Evolutionary conservation across 1,140 invertebrate genomes (phyloP), one percentile per base, ranked within the genome.

Genomic region (Macrobrachium rosenbergii): DNA sequence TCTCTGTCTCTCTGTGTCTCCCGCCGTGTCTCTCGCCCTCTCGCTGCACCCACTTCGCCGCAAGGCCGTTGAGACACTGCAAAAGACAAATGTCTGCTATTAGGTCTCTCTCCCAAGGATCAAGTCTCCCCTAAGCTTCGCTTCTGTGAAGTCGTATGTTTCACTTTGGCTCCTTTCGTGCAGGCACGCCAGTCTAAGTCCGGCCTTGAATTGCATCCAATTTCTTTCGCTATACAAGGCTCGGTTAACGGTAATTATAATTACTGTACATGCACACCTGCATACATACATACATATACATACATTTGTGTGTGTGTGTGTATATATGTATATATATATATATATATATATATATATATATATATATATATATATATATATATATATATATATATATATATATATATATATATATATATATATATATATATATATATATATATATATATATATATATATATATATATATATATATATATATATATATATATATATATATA

Each of bases 341-440:
- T 69, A 17, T n/a, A 69, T n/a, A 69, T n/a, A 69, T n/a, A 69
- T n/a, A 69, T n/a, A 69, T 69, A 69, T n/a, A 69, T n/a, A 69
- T n/a, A 69, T n/a, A 69, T n/a, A 69, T n/a, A 69, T 69, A 69
- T n/a, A 69, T n/a, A 69, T n/a, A 69, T n/a, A 69, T n/a, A 69
- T n/a, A 23, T 3, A 69, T 23, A 69, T 23, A 23, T 23, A 69
- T 23, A 69, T 23, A 69, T 23, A 69, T 23, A 69, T 23, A 69
- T 23, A 69, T 23, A 69, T 7, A 69, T 23, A 69, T 23, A 69
- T 23, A 69, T 23, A 69, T 23, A 69, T 23, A 69, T 23, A 69
- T 7, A 69, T 19, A 69, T 23, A 69, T 19, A 69, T 23, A 69
- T 23, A 69, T 23, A 69, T 69, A 69, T 69, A 69, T 69, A 69